These are phyloP conservation scores for Aphis gossypii DNA, from an alignment of 1,140 invertebrate genomes.

Conservation along the genomic window DNA sequence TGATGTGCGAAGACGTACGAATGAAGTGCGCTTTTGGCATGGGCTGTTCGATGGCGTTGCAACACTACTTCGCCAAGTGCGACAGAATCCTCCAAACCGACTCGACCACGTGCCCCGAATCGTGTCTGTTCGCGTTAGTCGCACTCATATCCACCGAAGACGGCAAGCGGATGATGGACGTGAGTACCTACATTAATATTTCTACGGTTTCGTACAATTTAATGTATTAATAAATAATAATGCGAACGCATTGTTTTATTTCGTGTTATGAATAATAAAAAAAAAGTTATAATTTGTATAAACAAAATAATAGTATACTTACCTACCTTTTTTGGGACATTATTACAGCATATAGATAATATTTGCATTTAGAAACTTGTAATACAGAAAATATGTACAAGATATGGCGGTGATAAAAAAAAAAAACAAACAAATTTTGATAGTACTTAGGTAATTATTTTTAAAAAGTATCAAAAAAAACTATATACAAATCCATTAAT, in stretches of 20 bases:
- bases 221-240: neutral
- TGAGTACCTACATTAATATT: constrained; percentile 64
- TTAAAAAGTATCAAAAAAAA: neutral
- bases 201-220: neutral
- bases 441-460: neutral
- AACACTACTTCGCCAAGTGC: constrained; percentile 72
- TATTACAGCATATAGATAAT: neutral
- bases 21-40: constrained; percentile 75
- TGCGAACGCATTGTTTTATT: neutral
- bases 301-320: neutral
- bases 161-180: constrained; percentile 76
- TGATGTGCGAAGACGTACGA: constrained; percentile 72
- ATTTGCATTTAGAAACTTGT: no score
- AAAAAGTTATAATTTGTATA: neutral
- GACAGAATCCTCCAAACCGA: constrained; percentile 64
- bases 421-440: no score
- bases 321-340: neutral
- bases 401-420: no score
- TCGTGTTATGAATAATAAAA: neutral
- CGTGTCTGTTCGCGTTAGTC: constrained; percentile 77
- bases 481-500: neutral
- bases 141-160: constrained; percentile 80
- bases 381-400: no score
- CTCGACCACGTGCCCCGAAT: constrained; percentile 70
- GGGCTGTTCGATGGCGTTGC: constrained; percentile 76